Conservation (phyloP, 2,797 vertebrate genomes). For the Myiotriccus ornatus region DNA sequence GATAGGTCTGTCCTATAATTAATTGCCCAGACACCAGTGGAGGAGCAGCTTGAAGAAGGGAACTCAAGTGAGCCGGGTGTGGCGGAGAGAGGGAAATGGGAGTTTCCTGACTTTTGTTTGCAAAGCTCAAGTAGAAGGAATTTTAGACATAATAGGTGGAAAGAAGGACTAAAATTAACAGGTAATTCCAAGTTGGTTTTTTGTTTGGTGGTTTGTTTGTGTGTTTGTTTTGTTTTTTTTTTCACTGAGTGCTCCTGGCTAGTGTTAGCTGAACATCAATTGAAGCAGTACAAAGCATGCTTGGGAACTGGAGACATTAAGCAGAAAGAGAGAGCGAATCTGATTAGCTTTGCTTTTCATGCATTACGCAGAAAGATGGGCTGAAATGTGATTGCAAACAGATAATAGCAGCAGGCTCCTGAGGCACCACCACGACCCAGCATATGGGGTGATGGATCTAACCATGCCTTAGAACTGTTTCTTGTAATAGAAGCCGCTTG, state of each 20-base stretch:
- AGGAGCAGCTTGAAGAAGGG: background rate
- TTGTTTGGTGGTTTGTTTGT: background rate
- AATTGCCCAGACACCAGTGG: constrained; percentile 15
- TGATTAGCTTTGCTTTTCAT: constrained; percentile 63
- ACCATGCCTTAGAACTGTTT: constrained; percentile 12
- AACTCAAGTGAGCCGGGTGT: background rate
- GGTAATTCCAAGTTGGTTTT: background rate
- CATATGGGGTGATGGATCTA: constrained; percentile 40
- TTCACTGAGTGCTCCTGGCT: background rate
- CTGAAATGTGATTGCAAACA: constrained; percentile 59
- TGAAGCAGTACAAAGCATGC: constrained; percentile 30
- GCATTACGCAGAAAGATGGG: constrained; percentile 49
- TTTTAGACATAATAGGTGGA: constrained; percentile 7
- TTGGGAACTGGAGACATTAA: constrained; percentile 51
- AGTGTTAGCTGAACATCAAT: constrained; percentile 38
- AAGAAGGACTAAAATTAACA: constrained; percentile 42
- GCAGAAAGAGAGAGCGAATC: constrained; percentile 43
- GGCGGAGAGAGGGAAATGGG: background rate
- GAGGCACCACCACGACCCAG: background rate
- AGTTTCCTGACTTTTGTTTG: constrained; percentile 28
- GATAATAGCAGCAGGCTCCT: constrained; percentile 52
- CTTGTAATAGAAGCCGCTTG: constrained; percentile 42
- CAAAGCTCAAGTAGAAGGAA: constrained; percentile 22
- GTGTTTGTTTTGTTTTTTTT: background rate
- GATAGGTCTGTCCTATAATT: background rate